Evolutionary conservation across 2,888 invertebrate genomes (phyloP).

Genomic region (Galerucella pusilla): DNA sequence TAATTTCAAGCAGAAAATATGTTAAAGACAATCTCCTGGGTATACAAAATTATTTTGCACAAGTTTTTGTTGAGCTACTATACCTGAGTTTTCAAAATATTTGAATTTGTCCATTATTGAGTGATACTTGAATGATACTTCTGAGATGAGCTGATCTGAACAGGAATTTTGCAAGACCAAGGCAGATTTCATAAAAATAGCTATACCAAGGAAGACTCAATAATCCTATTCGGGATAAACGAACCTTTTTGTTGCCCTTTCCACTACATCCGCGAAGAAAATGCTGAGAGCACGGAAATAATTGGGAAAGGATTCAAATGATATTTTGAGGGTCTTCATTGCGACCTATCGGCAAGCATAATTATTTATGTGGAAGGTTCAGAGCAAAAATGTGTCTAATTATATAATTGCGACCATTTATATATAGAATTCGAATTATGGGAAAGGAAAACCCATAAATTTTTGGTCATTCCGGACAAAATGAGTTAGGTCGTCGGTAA

Average conservation of each 20-base stretch:
- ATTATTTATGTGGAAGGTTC: slow-evolving; percentile 31
- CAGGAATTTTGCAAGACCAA: no score
- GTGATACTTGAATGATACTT: no score
- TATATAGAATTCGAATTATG: slow-evolving; percentile 25
- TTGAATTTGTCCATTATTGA: no score
- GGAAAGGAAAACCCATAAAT: slow-evolving; percentile 20
- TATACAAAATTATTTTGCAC: no score
- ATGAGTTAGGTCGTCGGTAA: slow-evolving; percentile 17
- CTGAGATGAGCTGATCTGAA: no score
- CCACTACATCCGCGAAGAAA: neutral
- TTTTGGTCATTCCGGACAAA: slow-evolving; percentile 23
- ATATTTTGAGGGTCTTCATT: slow-evolving; percentile 26
- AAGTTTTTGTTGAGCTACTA: no score
- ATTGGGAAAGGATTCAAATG: slow-evolving; percentile 18
- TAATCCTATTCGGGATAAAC: no score
- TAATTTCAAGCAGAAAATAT: no score
- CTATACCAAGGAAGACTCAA: no score
- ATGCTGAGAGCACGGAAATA: neutral
- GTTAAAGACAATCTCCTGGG: no score
- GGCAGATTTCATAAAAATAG: no score
- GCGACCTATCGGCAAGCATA: slow-evolving; percentile 29
- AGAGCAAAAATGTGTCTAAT: slow-evolving; percentile 31
- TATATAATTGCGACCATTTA: slow-evolving; percentile 30
- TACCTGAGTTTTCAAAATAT: no score
- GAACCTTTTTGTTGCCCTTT: neutral